Evolutionary conservation across 2,888 invertebrate species (phyloP), one percentile per base, ranked within the genome.

Genomic region (Aelia acuminata): DNA sequence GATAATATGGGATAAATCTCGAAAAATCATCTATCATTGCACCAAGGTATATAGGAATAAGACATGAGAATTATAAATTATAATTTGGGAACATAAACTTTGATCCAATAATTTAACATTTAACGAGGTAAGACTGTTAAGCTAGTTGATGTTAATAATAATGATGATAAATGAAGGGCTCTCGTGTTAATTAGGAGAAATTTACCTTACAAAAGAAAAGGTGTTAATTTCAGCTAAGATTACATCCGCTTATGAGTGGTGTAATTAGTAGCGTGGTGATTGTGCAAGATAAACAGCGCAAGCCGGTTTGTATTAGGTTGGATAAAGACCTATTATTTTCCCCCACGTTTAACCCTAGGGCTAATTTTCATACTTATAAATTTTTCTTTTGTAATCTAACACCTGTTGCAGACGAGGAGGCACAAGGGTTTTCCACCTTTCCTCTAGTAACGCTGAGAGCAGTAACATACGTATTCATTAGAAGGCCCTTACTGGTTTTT

Each of bases 341-440:
- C 31, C 63, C 15, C 7, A 35, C 31, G 63, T 63, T 63, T 63
- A 63, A 15, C 63, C 63, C 63, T 22, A 5, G 31, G 31, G 31
- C 63, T 18, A 31, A n/a, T n/a, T 63, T 63, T 63, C 63, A 31
- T 63, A 18, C 63, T 7, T 43, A 35, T 63, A 31, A 63, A 31
- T 31, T 35, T 63, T 63, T 63, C 31, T 63, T 63, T 31, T 63
- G 63, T 31, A 63, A 63, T 63, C 63, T 31, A 31, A 63, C 63
- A 63, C 63, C 63, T 63, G 63, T 63, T 63, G 63, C 63, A 0
- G 63, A 18, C 31, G 63, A 13, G 31, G 13, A 18, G 18, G 3
- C 1, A 7, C 31, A 26, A 22, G 31, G 4, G 4, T 63, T 63
- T n/a, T 35, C 63, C 18, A 31, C 18, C 63, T 31, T 63, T 63